Percentiles rank a stretch among this genome's conserved stretches.
Conservation (phyloP, 2,888 invertebrate species). For the Punctoribates punctum region DNA sequence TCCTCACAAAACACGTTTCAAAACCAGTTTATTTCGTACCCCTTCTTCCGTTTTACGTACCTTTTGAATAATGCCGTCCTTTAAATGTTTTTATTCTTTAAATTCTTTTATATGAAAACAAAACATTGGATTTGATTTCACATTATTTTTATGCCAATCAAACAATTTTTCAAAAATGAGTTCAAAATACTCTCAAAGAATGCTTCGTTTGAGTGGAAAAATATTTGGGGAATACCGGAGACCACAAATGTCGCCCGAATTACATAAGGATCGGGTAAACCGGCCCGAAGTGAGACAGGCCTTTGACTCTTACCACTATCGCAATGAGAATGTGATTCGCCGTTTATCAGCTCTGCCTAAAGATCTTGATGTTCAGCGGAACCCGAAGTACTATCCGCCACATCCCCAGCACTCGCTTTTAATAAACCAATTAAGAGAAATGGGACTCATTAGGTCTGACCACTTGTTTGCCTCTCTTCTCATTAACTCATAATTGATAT, state of each 20-base stretch:
- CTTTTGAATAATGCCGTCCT: too few relatives aligned
- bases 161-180: neutral
- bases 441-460: slow-evolving; percentile 44
- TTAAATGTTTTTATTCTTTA: too few relatives aligned
- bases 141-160: too few relatives aligned
- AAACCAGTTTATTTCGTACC: too few relatives aligned
- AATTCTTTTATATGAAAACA: neutral
- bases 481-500: slow-evolving; percentile 12
- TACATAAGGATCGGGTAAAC: neutral
- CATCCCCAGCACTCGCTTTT: slow-evolving; percentile 43
- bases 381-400: slow-evolving; percentile 44
- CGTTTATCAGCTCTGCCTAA: slow-evolving; percentile 17
- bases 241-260: slow-evolving; percentile 38
- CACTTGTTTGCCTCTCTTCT: neutral
- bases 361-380: slow-evolving; percentile 39
- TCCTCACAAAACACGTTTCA: too few relatives aligned
- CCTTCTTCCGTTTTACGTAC: too few relatives aligned
- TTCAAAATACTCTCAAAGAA: slow-evolving; percentile 43
- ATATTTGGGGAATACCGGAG: slow-evolving; percentile 43
- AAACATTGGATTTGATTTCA: neutral
- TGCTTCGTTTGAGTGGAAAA: slow-evolving; percentile 39
- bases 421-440: slow-evolving; percentile 40
- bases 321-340: slow-evolving; percentile 30
- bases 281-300: slow-evolving; percentile 1
- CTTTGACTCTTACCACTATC: slow-evolving; percentile 30